Evolutionary conservation across 2,797 vertebrate species (phyloP).

Genomic region (Danio choprae): DNA sequence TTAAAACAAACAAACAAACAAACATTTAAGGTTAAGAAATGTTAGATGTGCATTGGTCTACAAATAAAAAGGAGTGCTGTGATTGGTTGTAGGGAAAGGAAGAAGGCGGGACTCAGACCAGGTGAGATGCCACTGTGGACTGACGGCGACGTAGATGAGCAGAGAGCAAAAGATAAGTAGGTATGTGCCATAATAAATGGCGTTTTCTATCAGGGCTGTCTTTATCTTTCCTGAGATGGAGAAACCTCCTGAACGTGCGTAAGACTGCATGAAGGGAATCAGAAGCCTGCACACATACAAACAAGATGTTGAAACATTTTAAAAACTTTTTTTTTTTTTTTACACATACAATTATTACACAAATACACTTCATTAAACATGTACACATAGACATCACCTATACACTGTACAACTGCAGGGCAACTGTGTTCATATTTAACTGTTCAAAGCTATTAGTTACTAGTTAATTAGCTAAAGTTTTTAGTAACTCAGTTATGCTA

Average conservation of each 20-base stretch:
- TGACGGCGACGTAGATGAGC: slow-evolving; percentile 90
- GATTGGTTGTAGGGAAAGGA: background rate
- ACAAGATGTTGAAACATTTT: background rate
- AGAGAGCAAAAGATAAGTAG: slow-evolving; percentile 92
- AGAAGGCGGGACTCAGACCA: slow-evolving; percentile 77
- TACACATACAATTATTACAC: too few relatives aligned
- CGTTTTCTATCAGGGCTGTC: slow-evolving; percentile 94
- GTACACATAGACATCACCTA: too few relatives aligned
- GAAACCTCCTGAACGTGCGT: slow-evolving; percentile 91
- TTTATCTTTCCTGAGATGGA: slow-evolving; percentile 91
- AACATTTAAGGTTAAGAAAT: background rate
- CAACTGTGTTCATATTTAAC: too few relatives aligned
- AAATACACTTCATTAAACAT: too few relatives aligned
- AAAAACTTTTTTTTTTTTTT: too few relatives aligned
- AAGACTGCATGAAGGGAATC: slow-evolving; percentile 96
- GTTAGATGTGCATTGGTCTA: background rate
- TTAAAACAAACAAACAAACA: background rate
- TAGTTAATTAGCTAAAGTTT: too few relatives aligned
- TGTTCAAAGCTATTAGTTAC: too few relatives aligned
- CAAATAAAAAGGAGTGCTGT: background rate
- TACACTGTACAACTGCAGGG: too few relatives aligned
- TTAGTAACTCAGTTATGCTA: too few relatives aligned
- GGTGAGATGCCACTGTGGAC: slow-evolving; percentile 85
- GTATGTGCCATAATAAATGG: slow-evolving; percentile 95
- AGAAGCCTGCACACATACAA: slow-evolving; percentile 81